Conservation (phyloP, 2,797 vertebrate species). For the Holocentrus rufus region DNA sequence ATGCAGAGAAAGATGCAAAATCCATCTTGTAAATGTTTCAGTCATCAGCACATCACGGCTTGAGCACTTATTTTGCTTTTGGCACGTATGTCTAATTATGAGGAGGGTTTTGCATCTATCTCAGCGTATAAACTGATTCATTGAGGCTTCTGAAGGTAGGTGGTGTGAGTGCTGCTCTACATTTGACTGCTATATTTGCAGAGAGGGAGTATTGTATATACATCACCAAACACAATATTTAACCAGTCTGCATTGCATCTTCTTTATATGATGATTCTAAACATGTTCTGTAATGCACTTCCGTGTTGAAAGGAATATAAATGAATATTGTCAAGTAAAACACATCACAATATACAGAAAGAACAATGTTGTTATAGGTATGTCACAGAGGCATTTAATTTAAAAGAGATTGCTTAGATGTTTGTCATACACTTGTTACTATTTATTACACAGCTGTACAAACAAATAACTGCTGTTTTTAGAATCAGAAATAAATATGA, state of each 20-base stretch:
- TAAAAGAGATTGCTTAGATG: background rate
- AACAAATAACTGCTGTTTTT: slow-evolving; percentile 36
- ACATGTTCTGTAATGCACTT: slow-evolving; percentile 20
- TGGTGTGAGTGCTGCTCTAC: background rate
- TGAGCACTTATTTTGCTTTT: slow-evolving; percentile 1
- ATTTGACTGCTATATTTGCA: background rate
- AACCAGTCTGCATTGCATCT: slow-evolving; percentile 14
- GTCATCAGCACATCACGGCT: slow-evolving; percentile 15
- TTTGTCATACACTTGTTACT: slow-evolving; percentile 8
- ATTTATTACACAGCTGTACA: slow-evolving; percentile 34
- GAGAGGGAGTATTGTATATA: background rate
- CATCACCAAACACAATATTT: slow-evolving; percentile 11
- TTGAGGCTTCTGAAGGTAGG: slow-evolving; percentile 3
- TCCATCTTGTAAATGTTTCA: slow-evolving; percentile 9
- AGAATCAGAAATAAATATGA: slow-evolving; percentile 48
- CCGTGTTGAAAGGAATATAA: background rate
- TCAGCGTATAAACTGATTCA: background rate
- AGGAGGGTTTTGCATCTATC: background rate
- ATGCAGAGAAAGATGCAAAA: slow-evolving; percentile 11
- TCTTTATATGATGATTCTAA: slow-evolving; percentile 26
- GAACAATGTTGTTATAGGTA: slow-evolving; percentile 4
- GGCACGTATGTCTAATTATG: slow-evolving; percentile 12
- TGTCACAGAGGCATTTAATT: background rate
- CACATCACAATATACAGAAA: background rate
- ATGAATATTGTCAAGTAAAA: background rate